Conservation (phyloP, 2,888 invertebrate species). For the Mythimna ferrago region DNA sequence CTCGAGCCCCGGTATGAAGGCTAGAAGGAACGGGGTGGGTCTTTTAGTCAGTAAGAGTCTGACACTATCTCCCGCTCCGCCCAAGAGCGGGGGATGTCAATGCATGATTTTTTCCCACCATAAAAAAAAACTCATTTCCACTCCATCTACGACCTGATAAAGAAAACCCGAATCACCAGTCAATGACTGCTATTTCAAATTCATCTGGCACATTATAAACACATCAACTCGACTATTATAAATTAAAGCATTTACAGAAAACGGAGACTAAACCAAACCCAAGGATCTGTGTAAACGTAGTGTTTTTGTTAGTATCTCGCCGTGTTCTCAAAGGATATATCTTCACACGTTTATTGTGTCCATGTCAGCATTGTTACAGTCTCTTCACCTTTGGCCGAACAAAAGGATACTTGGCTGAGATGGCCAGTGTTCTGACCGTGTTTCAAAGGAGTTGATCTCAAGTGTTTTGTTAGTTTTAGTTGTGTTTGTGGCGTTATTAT, state of each 20-base stretch:
- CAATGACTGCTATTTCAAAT: no score
- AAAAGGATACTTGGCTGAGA: slow-evolving; percentile 33
- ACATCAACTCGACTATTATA: background rate
- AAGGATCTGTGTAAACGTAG: slow-evolving; percentile 21
- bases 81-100: no score
- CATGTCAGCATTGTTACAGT: slow-evolving; percentile 53
- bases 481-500: slow-evolving; percentile 5
- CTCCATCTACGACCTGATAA: no score
- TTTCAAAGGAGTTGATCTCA: slow-evolving; percentile 32
- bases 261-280: background rate
- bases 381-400: slow-evolving; percentile 41
- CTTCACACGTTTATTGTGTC: slow-evolving; percentile 49
- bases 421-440: slow-evolving; percentile 27
- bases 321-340: slow-evolving; percentile 45
- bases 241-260: background rate
- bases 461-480: slow-evolving; percentile 21
- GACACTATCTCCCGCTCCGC: no score
- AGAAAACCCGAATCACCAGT: no score
- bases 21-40: no score
- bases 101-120: no score
- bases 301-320: slow-evolving; percentile 50
- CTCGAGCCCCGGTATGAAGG: no score
- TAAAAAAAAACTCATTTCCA: no score
- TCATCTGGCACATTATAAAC: background rate
- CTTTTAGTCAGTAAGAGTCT: no score